Conservation (phyloP, 2,797 vertebrate genomes). For the Vipera ursinii region DNA sequence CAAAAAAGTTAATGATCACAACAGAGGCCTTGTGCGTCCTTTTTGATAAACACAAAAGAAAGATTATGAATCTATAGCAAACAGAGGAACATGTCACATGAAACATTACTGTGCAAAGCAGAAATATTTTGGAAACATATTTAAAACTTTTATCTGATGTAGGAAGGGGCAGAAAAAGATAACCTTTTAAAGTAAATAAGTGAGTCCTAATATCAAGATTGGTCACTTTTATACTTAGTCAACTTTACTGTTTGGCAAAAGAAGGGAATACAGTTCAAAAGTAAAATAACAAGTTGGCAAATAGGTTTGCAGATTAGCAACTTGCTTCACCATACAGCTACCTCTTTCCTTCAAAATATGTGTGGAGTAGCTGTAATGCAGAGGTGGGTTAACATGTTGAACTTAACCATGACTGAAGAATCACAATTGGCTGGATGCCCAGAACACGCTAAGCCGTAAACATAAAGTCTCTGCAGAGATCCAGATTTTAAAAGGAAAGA, state of each 20-base stretch:
- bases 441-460: background rate
- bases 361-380: background rate
- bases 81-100: background rate
- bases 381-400: background rate
- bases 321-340: background rate
- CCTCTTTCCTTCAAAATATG: background rate
- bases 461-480: background rate
- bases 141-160: constrained; percentile 5
- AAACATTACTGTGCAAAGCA: background rate
- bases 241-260: background rate
- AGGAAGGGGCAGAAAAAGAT: background rate
- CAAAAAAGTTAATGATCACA: background rate
- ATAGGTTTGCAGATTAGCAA: background rate
- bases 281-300: background rate
- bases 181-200: background rate
- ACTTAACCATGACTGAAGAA: background rate
- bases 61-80: background rate
- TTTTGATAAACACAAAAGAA: background rate
- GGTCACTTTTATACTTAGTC: background rate
- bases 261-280: background rate
- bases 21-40: rapidly evolving
- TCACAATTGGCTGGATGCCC: background rate
- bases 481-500: background rate
- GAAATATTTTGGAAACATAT: background rate
- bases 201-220: background rate